phyloP scores from a whole-genome alignment of 2,888 invertebrate genomes.

The Zaprionus lineosus region DNA sequence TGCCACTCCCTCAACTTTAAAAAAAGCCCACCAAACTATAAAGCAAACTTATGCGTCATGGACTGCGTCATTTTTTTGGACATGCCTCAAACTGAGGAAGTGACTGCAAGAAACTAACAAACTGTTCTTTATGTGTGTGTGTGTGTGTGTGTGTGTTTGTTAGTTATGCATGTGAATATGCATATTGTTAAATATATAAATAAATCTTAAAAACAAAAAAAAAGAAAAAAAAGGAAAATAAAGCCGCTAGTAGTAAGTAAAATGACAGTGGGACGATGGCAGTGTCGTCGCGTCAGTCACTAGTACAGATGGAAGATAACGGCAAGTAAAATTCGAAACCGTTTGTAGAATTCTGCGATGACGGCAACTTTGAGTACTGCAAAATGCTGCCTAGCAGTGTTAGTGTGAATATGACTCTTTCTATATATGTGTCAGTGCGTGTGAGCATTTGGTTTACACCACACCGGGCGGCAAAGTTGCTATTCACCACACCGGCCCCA shows the following conservation, averaged over 20 bases:
- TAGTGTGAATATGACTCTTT: too few species aligned
- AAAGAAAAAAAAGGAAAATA: neutral
- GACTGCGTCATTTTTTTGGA: slow-evolving; percentile 59
- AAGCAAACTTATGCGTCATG: slow-evolving; percentile 51
- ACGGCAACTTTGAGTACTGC: slow-evolving; percentile 57
- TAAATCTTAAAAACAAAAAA: slow-evolving; percentile 7
- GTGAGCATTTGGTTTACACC: slow-evolving; percentile 35
- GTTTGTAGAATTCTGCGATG: slow-evolving; percentile 62
- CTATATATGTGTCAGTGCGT: neutral
- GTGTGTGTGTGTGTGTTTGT: neutral
- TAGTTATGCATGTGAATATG: neutral
- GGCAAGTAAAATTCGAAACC: slow-evolving; percentile 60
- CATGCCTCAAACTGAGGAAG: slow-evolving; percentile 50
- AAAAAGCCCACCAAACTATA: slow-evolving; percentile 22
- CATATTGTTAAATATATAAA: slow-evolving; percentile 9
- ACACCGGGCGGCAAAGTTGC: slow-evolving; percentile 55
- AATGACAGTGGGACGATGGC: slow-evolving; percentile 26
- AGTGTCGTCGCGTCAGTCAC: slow-evolving; percentile 54
- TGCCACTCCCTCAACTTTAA: slow-evolving; percentile 46
- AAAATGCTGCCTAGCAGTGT: slow-evolving; percentile 22
- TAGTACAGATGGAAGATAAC: slow-evolving; percentile 58
- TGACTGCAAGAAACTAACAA: slow-evolving; percentile 25
- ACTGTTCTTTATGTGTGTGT: slow-evolving; percentile 36
- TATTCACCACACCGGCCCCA: slow-evolving; percentile 73
- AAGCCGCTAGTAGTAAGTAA: slow-evolving; percentile 37